Conservation (phyloP, 2,888 invertebrate species). For the Ctena decussata region DNA sequence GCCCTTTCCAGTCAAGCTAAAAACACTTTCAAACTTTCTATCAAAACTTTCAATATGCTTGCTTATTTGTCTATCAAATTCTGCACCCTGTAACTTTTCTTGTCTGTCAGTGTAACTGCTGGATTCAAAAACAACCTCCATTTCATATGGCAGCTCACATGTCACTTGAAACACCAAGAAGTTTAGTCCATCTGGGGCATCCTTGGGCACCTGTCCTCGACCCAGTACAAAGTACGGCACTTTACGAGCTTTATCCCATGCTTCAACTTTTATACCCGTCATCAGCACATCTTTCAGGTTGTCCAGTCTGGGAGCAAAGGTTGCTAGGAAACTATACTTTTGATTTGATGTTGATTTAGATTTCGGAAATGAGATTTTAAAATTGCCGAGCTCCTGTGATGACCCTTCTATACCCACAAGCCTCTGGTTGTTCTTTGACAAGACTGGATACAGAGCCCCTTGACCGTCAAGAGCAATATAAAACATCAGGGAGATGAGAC, state of each 20-base stretch:
- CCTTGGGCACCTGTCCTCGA: slow-evolving; percentile 81
- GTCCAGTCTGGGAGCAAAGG: slow-evolving; percentile 78
- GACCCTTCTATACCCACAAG: slow-evolving; percentile 91
- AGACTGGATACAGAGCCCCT: slow-evolving; percentile 80
- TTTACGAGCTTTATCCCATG: slow-evolving; percentile 80
- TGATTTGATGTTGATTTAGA: slow-evolving; percentile 57
- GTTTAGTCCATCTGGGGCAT: slow-evolving; percentile 85
- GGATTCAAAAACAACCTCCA: slow-evolving; percentile 95
- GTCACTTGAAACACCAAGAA: slow-evolving; percentile 86
- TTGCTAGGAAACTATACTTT: slow-evolving; percentile 80
- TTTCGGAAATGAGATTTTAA: slow-evolving; percentile 89
- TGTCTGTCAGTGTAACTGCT: slow-evolving; percentile 88
- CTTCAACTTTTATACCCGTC: slow-evolving; percentile 78
- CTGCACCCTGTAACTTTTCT: slow-evolving; percentile 82
- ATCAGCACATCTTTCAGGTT: slow-evolving; percentile 81
- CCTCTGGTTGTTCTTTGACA: slow-evolving; percentile 72
- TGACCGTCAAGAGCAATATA: slow-evolving; percentile 89
- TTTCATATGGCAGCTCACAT: slow-evolving; percentile 91
- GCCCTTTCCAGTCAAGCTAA: slow-evolving; percentile 92
- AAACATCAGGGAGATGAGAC: slow-evolving; percentile 85
- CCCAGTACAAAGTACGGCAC: slow-evolving; percentile 79
- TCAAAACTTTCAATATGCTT: slow-evolving; percentile 89
- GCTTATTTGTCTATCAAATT: slow-evolving; percentile 71
- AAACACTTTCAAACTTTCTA: slow-evolving; percentile 93
- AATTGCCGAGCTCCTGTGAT: slow-evolving; percentile 93